These are phyloP conservation scores for Amblyteles armatorius DNA, from an alignment of 2,888 invertebrate species.

Conservation along the genomic window DNA sequence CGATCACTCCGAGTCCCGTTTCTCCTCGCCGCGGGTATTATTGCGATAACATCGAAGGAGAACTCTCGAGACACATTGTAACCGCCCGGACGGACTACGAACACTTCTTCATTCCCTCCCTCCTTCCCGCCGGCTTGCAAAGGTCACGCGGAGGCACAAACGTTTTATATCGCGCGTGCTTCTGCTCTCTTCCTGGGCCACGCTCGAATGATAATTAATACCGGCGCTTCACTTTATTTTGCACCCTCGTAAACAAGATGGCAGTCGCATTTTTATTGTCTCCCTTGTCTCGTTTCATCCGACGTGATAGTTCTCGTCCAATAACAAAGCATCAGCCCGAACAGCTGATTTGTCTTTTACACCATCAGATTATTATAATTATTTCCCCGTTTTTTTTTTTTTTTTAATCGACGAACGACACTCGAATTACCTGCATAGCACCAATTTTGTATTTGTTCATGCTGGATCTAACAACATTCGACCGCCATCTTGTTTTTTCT, in stretches of 20 bases:
- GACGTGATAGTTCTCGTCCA: conserved; percentile 33
- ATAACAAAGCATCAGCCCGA: not conserved
- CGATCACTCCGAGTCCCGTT: conserved; percentile 54
- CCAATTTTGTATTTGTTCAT: conserved; percentile 2
- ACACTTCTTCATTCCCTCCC: conserved; percentile 43
- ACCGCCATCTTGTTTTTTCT: conserved; percentile 25
- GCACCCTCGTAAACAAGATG: not conserved
- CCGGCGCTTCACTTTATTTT: conserved; percentile 28
- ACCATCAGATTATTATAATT: conserved; percentile 8
- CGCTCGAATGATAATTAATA: conserved; percentile 31
- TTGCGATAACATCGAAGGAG: conserved; percentile 2
- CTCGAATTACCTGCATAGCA: conserved; percentile 23
- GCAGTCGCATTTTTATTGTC: conserved; percentile 38
- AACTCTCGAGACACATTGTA: conserved; percentile 39
- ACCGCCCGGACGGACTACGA: conserved; percentile 32
- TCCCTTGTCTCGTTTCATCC: conserved; percentile 11
- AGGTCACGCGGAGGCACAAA: conserved; percentile 45
- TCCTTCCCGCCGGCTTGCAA: conserved; percentile 16
- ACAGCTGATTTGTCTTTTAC: not conserved
- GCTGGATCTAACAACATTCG: conserved; percentile 12
- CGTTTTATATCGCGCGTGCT: conserved; percentile 17
- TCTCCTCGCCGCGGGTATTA: conserved; percentile 33
- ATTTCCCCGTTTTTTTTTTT: not conserved
- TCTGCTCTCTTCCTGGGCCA: not conserved
- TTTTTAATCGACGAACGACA: conserved; percentile 31